Conservation (phyloP, 1,140 invertebrate genomes). For the Drosophila tsacasi region DNA sequence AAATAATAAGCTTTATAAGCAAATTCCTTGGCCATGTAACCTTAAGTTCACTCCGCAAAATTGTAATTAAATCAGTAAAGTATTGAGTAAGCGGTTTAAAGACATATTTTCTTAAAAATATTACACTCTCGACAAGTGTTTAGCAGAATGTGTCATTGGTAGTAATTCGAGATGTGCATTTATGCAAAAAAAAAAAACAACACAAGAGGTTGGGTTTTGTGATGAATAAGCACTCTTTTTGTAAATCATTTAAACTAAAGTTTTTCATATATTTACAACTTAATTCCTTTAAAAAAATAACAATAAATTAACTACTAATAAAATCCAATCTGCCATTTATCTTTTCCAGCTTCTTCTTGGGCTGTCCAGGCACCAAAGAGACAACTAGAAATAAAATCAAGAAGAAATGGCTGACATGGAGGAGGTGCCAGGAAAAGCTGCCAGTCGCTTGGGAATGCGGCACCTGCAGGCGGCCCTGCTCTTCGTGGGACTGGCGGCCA, state of each 20-base stretch:
- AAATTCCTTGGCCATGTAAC: constrained; percentile 7
- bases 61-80: background rate
- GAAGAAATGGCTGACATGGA: constrained; percentile 40
- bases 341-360: background rate
- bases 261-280: background rate
- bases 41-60: background rate
- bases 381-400: background rate
- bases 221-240: background rate
- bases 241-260: too few relatives aligned
- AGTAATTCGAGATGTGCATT: background rate
- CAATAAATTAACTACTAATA: constrained; percentile 1
- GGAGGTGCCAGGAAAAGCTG: constrained; percentile 46
- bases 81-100: constrained; percentile 2
- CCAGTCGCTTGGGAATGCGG: constrained; percentile 86
- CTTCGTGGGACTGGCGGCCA: constrained; percentile 88
- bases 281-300: background rate
- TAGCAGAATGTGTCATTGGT: background rate
- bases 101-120: background rate
- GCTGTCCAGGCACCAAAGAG: background rate
- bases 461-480: constrained; percentile 88
- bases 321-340: background rate
- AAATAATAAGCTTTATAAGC: background rate
- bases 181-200: background rate
- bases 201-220: too few relatives aligned
- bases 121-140: background rate